phyloP scores from a whole-genome alignment of 2,113 vertebrate genomes.

The Phrynosoma platyrhinos region DNA sequence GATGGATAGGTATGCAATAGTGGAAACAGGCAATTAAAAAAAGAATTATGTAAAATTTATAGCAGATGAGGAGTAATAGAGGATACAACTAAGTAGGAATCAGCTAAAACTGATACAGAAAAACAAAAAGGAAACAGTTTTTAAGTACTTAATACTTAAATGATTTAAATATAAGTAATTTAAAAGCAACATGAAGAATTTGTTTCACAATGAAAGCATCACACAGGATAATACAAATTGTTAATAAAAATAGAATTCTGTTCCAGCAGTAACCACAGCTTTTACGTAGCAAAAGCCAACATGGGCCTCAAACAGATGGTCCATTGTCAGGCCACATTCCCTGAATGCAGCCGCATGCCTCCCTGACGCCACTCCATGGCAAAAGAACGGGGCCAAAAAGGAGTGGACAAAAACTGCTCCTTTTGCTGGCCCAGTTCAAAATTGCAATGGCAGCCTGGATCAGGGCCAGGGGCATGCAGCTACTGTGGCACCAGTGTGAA shows the following conservation, averaged over 20 bases:
- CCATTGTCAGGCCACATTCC: no score
- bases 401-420: no score
- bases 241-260: not conserved
- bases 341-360: no score
- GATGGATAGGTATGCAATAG: not conserved
- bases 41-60: slow-evolving; percentile 34
- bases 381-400: no score
- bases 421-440: no score
- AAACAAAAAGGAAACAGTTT: not conserved
- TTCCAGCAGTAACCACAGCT: not conserved
- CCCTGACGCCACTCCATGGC: no score
- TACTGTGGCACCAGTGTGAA: no score
- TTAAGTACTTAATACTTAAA: slow-evolving; percentile 4
- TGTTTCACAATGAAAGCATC: not conserved
- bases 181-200: not conserved
- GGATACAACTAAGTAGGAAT: slow-evolving; percentile 5
- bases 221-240: not conserved
- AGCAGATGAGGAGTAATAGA: slow-evolving; percentile 6
- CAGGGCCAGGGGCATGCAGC: no score
- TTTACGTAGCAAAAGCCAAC: no score
- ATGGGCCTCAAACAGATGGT: no score
- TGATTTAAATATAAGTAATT: not conserved
- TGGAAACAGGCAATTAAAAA: slow-evolving; percentile 4
- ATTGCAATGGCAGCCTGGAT: no score
- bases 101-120: not conserved